Evolutionary conservation across 2,113 vertebrate genomes (phyloP).

Genomic region (Callaeas wilsoni): DNA sequence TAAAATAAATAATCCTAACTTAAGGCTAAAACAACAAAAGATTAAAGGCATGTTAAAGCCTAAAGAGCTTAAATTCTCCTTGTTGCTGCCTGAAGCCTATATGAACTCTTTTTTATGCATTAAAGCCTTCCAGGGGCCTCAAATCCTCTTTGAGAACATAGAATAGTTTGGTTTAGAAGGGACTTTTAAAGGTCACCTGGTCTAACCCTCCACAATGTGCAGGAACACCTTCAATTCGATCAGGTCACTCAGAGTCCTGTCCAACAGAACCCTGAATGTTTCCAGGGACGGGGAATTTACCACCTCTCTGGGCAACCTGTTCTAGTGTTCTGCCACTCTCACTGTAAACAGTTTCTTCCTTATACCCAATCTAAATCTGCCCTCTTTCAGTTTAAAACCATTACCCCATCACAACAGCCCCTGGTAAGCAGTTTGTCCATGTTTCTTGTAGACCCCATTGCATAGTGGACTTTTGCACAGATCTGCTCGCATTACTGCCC

Average conservation of each 20-base stretch:
- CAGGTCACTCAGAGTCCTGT: neutral
- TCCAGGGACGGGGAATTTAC: neutral
- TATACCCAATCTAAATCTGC: neutral
- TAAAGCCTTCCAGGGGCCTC: neutral
- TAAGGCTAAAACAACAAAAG: conserved; percentile 26
- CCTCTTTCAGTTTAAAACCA: neutral
- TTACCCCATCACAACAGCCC: neutral
- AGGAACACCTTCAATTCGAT: neutral
- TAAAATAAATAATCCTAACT: conserved; percentile 45
- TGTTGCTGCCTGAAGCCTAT: neutral
- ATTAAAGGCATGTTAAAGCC: conserved; percentile 42
- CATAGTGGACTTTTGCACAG: neutral
- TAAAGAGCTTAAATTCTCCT: conserved; percentile 42
- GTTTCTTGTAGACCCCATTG: accelerated
- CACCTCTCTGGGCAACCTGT: neutral
- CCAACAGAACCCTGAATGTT: neutral
- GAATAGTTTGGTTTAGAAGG: neutral
- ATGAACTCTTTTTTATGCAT: neutral
- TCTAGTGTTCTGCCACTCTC: neutral
- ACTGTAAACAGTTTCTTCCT: neutral
- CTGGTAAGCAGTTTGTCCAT: neutral
- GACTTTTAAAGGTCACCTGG: neutral
- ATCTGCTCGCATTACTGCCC: accelerated
- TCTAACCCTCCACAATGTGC: neutral
- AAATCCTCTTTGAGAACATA: neutral